Percentiles rank a stretch among this genome's conserved stretches.
phyloP scores from a whole-genome alignment of 1,140 invertebrate genomes.

The Tenebrio molitor region DNA sequence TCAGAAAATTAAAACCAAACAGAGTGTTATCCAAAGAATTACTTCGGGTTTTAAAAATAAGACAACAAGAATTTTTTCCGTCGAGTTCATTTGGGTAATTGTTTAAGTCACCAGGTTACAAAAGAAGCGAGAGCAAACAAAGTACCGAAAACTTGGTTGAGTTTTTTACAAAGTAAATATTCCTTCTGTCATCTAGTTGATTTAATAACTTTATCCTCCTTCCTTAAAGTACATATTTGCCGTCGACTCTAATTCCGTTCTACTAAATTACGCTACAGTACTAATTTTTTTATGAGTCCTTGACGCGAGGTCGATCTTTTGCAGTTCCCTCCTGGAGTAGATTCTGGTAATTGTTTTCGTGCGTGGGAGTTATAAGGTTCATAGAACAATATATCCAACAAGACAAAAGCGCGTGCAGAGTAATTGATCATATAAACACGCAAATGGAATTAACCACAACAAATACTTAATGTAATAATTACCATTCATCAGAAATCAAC shows the following conservation, averaged over 20 bases:
- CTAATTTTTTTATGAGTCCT: neutral
- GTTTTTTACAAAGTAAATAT: too few species aligned
- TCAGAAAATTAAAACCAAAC: too few species aligned
- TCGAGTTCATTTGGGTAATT: too few species aligned
- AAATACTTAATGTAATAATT: neutral
- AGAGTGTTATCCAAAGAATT: too few species aligned
- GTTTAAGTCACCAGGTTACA: too few species aligned
- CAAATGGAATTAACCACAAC: slow-evolving; percentile 13
- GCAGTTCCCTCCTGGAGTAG: slow-evolving; percentile 6
- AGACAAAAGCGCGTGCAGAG: slow-evolving; percentile 18
- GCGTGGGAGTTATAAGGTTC: slow-evolving; percentile 19
- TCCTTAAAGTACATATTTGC: slow-evolving; percentile 1
- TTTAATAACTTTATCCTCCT: too few species aligned
- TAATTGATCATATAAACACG: slow-evolving; percentile 20
- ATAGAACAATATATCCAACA: neutral
- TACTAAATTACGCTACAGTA: neutral
- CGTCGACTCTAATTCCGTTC: neutral
- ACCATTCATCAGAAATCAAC: neutral
- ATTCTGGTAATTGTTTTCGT: slow-evolving; percentile 32
- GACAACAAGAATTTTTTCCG: too few species aligned
- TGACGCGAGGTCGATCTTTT: slow-evolving; percentile 18
- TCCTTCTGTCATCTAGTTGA: too few species aligned
- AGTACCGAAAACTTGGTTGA: too few species aligned
- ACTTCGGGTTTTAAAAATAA: too few species aligned
- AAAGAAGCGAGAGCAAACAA: too few species aligned